phyloP scores from a whole-genome alignment of 2,797 vertebrate species.

The Megaceryle alcyon region DNA sequence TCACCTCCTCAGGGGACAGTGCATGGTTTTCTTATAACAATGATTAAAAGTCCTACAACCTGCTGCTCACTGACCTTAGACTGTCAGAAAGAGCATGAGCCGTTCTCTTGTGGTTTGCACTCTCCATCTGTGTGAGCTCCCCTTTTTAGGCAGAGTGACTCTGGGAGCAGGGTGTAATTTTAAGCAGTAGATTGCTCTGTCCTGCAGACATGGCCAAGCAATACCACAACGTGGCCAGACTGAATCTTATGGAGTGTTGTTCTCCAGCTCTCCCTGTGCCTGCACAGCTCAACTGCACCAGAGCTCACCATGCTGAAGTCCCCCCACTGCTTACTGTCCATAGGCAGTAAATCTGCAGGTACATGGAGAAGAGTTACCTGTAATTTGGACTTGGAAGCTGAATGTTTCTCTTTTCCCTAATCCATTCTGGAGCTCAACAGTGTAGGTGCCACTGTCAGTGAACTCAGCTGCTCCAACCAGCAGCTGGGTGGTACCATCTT shows the following conservation, averaged over 20 bases:
- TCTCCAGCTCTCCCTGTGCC: not conserved
- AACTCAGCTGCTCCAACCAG: constrained; percentile 83
- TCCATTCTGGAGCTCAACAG: constrained; percentile 77
- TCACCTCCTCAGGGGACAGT: not conserved
- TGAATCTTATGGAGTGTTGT: not conserved
- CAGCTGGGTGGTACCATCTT: constrained; percentile 80
- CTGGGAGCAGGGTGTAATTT: not conserved
- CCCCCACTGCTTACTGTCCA: not conserved
- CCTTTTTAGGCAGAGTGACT: not conserved
- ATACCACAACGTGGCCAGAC: not conserved
- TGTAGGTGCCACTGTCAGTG: constrained; percentile 83
- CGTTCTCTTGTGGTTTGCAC: not conserved
- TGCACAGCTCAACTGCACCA: not conserved
- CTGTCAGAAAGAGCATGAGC: not conserved
- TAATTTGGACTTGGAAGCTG: constrained; percentile 82
- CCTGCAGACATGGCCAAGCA: not conserved
- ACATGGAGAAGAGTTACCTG: constrained; percentile 78
- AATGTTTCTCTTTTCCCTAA: constrained; percentile 79
- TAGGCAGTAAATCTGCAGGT: not conserved
- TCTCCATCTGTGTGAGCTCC: not conserved
- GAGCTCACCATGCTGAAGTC: not conserved
- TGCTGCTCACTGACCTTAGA: not conserved
- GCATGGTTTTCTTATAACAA: not conserved
- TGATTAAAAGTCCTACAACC: not conserved
- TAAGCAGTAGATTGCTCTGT: not conserved